Percentiles rank a stretch among this genome's conserved stretches.
Evolutionary conservation across 2,113 vertebrate species (phyloP).

Genomic region (Mastomys coucha): DNA sequence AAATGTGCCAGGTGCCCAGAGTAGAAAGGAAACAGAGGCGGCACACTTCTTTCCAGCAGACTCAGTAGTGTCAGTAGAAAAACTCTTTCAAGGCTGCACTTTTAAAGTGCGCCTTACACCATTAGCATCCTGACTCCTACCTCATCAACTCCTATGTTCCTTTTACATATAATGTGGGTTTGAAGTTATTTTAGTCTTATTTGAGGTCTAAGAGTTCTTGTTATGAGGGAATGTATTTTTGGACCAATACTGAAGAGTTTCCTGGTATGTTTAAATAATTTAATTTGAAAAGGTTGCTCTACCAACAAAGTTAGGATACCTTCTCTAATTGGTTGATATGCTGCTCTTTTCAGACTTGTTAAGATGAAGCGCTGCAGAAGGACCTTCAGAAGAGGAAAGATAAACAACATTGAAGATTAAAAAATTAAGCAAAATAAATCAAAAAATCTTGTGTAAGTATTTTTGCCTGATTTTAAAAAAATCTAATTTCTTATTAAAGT

Average conservation of each 20-base stretch:
- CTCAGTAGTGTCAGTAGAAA: neutral
- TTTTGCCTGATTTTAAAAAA: constrained; percentile 6
- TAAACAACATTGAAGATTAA: constrained; percentile 45
- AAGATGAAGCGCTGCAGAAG: constrained; percentile 67
- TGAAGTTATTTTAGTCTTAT: constrained; percentile 33
- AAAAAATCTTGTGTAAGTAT: constrained; percentile 55
- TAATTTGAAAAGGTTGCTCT: constrained; percentile 24
- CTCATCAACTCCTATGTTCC: neutral
- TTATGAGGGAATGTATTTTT: constrained; percentile 11
- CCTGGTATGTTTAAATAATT: neutral
- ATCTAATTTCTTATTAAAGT: constrained; percentile 30
- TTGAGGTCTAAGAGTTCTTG: constrained; percentile 48
- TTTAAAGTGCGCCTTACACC: constrained; percentile 3
- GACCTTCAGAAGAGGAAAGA: constrained; percentile 59
- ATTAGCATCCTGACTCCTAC: neutral
- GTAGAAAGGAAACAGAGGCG: neutral
- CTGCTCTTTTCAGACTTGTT: constrained; percentile 62
- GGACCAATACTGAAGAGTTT: constrained; percentile 37
- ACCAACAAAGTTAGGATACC: constrained; percentile 6
- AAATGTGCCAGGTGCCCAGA: neutral
- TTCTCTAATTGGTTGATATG: constrained; percentile 44
- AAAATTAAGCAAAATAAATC: neutral
- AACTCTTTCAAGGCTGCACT: neutral
- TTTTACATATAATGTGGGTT: neutral
- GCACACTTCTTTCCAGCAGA: neutral